These are phyloP conservation scores for Australoheros facetus DNA, from an alignment of 2,797 vertebrate species.

Conservation along the genomic window DNA sequence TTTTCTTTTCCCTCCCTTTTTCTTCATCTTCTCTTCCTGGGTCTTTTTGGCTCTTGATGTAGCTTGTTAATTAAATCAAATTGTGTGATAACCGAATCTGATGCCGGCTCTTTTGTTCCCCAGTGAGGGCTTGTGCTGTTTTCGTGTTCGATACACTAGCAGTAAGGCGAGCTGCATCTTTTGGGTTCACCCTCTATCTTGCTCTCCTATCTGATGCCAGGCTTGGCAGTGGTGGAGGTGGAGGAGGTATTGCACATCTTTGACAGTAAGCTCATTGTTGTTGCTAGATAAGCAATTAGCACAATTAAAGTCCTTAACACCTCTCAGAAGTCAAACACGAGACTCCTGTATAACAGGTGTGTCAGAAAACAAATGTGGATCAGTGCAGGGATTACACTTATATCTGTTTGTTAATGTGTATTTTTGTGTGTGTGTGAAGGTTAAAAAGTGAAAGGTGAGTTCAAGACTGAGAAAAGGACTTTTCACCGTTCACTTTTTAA, in stretches of 20 bases:
- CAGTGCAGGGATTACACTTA: slow-evolving; percentile 21
- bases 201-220: slow-evolving; percentile 42
- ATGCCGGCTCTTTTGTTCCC: slow-evolving; percentile 77
- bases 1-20: slow-evolving; percentile 14
- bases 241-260: slow-evolving; percentile 47
- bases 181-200: slow-evolving; percentile 45
- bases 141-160: slow-evolving; percentile 55
- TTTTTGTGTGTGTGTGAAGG: background rate
- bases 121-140: slow-evolving; percentile 66
- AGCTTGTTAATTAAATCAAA: slow-evolving; percentile 87
- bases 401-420: slow-evolving; percentile 21
- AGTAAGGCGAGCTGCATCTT: slow-evolving; percentile 36
- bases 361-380: slow-evolving; percentile 35
- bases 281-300: slow-evolving; percentile 72
- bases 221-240: slow-evolving; percentile 21
- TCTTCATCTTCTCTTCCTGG: slow-evolving; percentile 20
- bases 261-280: slow-evolving; percentile 67
- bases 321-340: slow-evolving; percentile 66
- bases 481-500: too few species aligned
- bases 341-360: slow-evolving; percentile 64
- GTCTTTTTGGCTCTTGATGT: slow-evolving; percentile 77
- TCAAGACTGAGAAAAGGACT: too few species aligned
- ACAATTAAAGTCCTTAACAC: slow-evolving; percentile 69
- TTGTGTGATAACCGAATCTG: slow-evolving; percentile 81
- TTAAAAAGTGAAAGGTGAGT: slow-evolving; percentile 1